A percentile compares a stretch with the other conserved stretches of the same genome.
phyloP scores from a whole-genome alignment of 1,140 invertebrate species.

The Drosophila pallidifrons region DNA sequence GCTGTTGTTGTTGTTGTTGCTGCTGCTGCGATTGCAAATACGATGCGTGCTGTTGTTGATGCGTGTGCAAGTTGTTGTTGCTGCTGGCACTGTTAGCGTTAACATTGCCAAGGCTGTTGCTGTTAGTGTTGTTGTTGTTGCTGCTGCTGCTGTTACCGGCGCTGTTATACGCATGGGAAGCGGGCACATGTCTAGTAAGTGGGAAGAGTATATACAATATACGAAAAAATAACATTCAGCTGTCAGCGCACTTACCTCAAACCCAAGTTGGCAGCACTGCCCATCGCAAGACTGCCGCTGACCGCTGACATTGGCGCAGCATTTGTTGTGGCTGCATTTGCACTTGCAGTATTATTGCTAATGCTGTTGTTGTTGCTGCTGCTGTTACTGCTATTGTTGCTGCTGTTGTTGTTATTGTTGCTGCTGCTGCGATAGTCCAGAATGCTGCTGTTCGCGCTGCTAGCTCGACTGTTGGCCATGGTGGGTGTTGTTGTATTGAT shows the following conservation, averaged over 20 bases:
- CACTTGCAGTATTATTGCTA: slow-evolving; percentile 29
- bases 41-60: slow-evolving; percentile 41
- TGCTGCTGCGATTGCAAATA: slow-evolving; percentile 33
- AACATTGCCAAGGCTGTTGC: slow-evolving; percentile 15
- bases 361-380: slow-evolving; percentile 37
- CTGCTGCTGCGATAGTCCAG: slow-evolving; percentile 57
- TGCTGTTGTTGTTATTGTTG: slow-evolving; percentile 30
- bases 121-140: slow-evolving; percentile 25
- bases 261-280: slow-evolving; percentile 47
- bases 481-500: slow-evolving; percentile 77
- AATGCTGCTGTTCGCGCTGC: slow-evolving; percentile 61
- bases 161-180: slow-evolving; percentile 60
- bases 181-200: slow-evolving; percentile 43
- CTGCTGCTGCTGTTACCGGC: slow-evolving; percentile 33
- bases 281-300: slow-evolving; percentile 38
- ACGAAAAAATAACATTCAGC: no score
- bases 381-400: slow-evolving; percentile 23
- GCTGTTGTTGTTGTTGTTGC: slow-evolving; percentile 33
- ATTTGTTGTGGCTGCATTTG: slow-evolving; percentile 28
- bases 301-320: slow-evolving; percentile 47
- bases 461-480: slow-evolving; percentile 61
- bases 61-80: slow-evolving; percentile 45
- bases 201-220: neutral
- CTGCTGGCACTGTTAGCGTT: slow-evolving; percentile 33
- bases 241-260: slow-evolving; percentile 50